Evolutionary conservation across 2,797 vertebrate species (phyloP), one percentile per base, ranked within the genome.

Genomic region (Lates japonicus): DNA sequence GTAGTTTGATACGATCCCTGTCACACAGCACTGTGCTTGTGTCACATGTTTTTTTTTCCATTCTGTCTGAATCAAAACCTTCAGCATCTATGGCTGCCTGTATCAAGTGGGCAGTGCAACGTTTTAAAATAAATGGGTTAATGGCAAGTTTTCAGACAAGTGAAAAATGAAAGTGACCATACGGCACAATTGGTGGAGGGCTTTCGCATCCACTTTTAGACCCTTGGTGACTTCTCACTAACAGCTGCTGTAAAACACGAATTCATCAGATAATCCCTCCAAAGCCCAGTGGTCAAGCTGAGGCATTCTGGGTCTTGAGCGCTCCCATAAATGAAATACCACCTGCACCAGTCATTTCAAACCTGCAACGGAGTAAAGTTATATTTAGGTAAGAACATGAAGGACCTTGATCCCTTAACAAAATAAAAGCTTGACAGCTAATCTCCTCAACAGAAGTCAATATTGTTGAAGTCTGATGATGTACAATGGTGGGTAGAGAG

Each of bases 241-340:
- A 95, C 95, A 96, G 94, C 95, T 95, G 95, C 92, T 95, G 95
- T 95, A 97, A 97, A 97, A 96, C 94, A 96, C 90, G 94, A 96
- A 97, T 93, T 96, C 95, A 94, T 91, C 86, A 91, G 90, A 93
- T 95, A 96, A 96, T 95, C 92, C 92, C 93, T 89, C 90, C 94
- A 96, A 96, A 97, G 96, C 96, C 93, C 68, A 67, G 90, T 51
- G 94, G 95, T 96, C 95, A 96, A 94, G 95, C 89, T 90, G 83
- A 94, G 94, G 92, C 94, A 96, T 96, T 96, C 95, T 95, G 90
- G 90, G 94, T 93, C 87, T 93, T 74, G 89, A 90, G 93, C 86
- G 82, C 78, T 74, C 93, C 94, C 95, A 89, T 94, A 95, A 96
- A 96, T 95, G 91, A 96, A 96, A 96, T 92, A 90, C 88, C 89